A percentile compares a stretch with the other conserved stretches of the same genome.
Conservation (phyloP, 2,888 invertebrate genomes). For the Pecten maximus region DNA sequence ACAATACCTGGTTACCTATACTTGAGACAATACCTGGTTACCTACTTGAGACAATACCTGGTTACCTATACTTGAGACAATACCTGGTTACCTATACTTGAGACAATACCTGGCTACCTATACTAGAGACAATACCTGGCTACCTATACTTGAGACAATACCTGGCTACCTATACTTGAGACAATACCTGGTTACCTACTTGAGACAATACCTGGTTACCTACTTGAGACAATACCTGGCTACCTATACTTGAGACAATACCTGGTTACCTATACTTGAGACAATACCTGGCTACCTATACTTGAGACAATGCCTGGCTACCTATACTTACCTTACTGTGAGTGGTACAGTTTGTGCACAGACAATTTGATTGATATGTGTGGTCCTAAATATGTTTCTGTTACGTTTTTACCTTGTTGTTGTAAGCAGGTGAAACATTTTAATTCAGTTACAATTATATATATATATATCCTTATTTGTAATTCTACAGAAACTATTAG, state of each 20-base stretch:
- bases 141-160: not conserved
- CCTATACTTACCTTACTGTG: too few relatives aligned
- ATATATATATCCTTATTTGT: not conserved
- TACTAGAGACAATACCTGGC: not conserved
- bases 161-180: not conserved
- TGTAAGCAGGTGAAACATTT: not conserved
- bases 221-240: not conserved
- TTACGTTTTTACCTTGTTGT: not conserved
- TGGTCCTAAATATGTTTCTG: not conserved
- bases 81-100: too few relatives aligned
- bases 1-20: not conserved
- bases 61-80: not conserved
- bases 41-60: constrained; percentile 15
- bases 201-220: not conserved
- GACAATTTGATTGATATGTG: not conserved
- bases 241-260: too few relatives aligned
- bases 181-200: too few relatives aligned
- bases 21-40: too few relatives aligned
- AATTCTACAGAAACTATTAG: not conserved
- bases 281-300: not conserved
- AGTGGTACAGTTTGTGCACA: not conserved
- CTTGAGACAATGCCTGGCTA: not conserved
- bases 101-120: not conserved
- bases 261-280: too few relatives aligned
- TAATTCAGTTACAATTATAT: not conserved